Evolutionary conservation across 2,888 invertebrate genomes (phyloP), one percentile per base, ranked within the genome.

Genomic region (Idaea dimidiata): DNA sequence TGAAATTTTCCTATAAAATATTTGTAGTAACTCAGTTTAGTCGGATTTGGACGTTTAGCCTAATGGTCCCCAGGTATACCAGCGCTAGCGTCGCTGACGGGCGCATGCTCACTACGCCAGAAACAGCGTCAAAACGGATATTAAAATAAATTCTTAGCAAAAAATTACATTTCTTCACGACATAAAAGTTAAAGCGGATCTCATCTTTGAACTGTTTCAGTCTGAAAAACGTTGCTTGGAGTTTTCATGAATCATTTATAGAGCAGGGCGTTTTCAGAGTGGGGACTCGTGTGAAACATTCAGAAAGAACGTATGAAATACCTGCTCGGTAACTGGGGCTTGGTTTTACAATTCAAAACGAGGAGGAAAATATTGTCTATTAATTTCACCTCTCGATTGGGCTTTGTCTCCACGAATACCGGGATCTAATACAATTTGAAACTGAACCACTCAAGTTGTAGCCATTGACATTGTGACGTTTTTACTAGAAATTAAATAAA

Each of bases 241-340:
- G 69, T 70, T 66, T 73, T 69, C 77, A 82, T 84, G 83, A 83
- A 83, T 84, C 79, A 83, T 84, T 84, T 78, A 84, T 82, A 65
- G 64, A 58, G 66, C 71, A 77, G 78, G 75, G 74, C 60, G 66
- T 63, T 64, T 62, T 61, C 75, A 75, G 79, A 81, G 76, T 75
- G 72, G 72, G 71, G 75, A 73, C 72, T 72, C 70, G 70, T 68
- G 74, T 80, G 70, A 79, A 81, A 81, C 75, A 80, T 81, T 79
- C 75, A 80, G 72, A 73, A 71, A 73, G 67, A 74, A 64, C 71
- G 69, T 72, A 59, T 69, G 70, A 71, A 66, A 67, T 62, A 69
- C 67, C 59, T 66, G 66, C 64, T 69, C 71, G 70, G 70, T 71
- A 63, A 61, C 62, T 60, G 60, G 72, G 61, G 61, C 61, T 43